Conservation (phyloP, 1,140 invertebrate genomes). For the Phthorimaea operculella region DNA sequence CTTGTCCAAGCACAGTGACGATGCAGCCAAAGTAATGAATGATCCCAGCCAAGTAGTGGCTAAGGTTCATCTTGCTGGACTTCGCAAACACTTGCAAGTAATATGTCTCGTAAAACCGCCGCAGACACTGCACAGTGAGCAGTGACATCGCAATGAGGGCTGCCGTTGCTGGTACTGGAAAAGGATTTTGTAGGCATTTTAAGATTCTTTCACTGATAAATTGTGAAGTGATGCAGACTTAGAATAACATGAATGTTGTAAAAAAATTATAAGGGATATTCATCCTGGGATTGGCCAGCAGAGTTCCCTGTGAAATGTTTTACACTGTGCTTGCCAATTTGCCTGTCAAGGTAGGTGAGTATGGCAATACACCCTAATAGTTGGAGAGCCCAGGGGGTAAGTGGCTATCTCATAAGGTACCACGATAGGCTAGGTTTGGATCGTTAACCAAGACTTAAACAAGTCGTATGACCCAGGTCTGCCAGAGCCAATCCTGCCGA, state of each 20-base stretch:
- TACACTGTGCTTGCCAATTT: too few species aligned
- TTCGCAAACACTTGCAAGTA: slow-evolving; percentile 82
- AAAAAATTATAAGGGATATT: background rate
- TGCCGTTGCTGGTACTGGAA: slow-evolving; percentile 68
- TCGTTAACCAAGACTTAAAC: too few species aligned
- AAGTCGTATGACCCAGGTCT: too few species aligned
- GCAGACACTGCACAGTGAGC: slow-evolving; percentile 74
- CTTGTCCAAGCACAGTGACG: slow-evolving; percentile 76
- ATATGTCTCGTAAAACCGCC: slow-evolving; percentile 82
- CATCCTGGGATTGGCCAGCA: background rate
- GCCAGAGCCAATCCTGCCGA: too few species aligned
- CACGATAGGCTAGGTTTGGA: too few species aligned
- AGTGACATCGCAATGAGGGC: slow-evolving; percentile 71
- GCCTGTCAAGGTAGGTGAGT: too few species aligned
- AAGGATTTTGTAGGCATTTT: background rate
- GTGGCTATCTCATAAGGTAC: too few species aligned
- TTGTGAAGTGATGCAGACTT: background rate
- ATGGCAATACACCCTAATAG: too few species aligned
- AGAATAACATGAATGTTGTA: background rate
- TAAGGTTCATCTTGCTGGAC: slow-evolving; percentile 80
- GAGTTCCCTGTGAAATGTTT: too few species aligned
- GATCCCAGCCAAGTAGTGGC: slow-evolving; percentile 80
- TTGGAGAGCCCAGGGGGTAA: too few species aligned
- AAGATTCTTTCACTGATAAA: too few species aligned
- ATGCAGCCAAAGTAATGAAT: slow-evolving; percentile 80